These are phyloP conservation scores for Brevimyrus niger DNA, from an alignment of 2,113 vertebrate species.

Conservation along the genomic window DNA sequence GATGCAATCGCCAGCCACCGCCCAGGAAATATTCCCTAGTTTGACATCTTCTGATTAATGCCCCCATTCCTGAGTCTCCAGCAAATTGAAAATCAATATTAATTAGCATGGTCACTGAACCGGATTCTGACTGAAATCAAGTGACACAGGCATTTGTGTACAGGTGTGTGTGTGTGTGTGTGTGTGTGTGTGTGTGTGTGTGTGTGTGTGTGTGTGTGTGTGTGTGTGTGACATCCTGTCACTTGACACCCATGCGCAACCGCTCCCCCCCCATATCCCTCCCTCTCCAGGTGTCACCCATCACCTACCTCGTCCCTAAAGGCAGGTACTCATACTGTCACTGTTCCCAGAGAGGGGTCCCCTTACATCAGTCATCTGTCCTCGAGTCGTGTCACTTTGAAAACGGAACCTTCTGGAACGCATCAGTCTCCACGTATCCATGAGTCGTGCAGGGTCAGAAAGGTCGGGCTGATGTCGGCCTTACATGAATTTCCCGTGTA, in stretches of 20 bases:
- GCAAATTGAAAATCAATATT: conserved; percentile 1
- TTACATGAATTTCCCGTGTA: background rate
- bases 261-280: background rate
- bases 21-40: background rate
- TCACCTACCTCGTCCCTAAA: background rate
- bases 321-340: background rate
- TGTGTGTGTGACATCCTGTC: background rate
- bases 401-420: background rate
- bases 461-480: background rate
- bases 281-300: background rate
- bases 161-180: background rate
- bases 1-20: background rate
- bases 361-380: background rate
- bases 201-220: no score
- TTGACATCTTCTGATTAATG: conserved; percentile 2
- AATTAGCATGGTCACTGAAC: background rate
- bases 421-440: background rate
- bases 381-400: background rate
- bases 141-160: background rate
- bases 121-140: background rate
- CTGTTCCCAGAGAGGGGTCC: background rate
- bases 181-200: background rate
- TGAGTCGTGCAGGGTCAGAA: background rate
- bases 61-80: background rate
- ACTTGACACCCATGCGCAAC: background rate